phyloP scores from a whole-genome alignment of 92 coral and sea anemone genomes.

The Epizoanthus stellaris region DNA sequence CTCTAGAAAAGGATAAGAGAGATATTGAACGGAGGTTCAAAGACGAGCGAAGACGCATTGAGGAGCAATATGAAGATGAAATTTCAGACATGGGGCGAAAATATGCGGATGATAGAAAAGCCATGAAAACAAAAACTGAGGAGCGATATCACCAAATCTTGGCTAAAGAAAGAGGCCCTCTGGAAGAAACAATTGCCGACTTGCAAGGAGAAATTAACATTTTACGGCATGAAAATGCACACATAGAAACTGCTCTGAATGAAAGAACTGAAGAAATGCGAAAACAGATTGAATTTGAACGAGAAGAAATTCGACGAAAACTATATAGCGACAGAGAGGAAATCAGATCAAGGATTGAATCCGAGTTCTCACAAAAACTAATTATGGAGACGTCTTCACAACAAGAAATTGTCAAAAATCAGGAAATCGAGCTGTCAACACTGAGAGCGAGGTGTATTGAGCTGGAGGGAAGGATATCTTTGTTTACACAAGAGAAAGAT shows the following conservation, averaged over 20 bases:
- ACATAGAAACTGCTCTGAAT: slow-evolving; percentile 65
- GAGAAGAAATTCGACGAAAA: slow-evolving; percentile 71
- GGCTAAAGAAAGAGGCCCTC: slow-evolving; percentile 67
- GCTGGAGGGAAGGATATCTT: slow-evolving; percentile 53
- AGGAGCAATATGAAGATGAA: slow-evolving; percentile 87
- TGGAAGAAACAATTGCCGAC: slow-evolving; percentile 76
- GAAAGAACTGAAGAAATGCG: slow-evolving; percentile 83
- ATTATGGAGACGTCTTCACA: slow-evolving; percentile 56
- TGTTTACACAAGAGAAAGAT: slow-evolving; percentile 70
- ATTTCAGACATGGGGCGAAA: slow-evolving; percentile 82
- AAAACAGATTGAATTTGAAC: slow-evolving; percentile 76
- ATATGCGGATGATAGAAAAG: slow-evolving; percentile 79
- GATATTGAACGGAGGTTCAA: slow-evolving; percentile 79
- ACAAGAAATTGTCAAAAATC: slow-evolving; percentile 62
- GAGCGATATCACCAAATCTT: slow-evolving; percentile 76
- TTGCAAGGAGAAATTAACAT: slow-evolving; percentile 71
- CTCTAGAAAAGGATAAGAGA: slow-evolving; percentile 84
- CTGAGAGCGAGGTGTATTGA: slow-evolving; percentile 71
- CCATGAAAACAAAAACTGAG: slow-evolving; percentile 74
- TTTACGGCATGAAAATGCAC: slow-evolving; percentile 85
- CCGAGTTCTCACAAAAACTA: slow-evolving; percentile 75
- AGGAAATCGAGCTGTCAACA: slow-evolving; percentile 66
- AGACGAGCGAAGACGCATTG: slow-evolving; percentile 83
- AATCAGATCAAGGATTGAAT: slow-evolving; percentile 73
- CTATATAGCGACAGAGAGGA: slow-evolving; percentile 68